Base-by-base conservation (phyloP, 1,140 invertebrate genomes). In the Conus betulinus region DNA sequence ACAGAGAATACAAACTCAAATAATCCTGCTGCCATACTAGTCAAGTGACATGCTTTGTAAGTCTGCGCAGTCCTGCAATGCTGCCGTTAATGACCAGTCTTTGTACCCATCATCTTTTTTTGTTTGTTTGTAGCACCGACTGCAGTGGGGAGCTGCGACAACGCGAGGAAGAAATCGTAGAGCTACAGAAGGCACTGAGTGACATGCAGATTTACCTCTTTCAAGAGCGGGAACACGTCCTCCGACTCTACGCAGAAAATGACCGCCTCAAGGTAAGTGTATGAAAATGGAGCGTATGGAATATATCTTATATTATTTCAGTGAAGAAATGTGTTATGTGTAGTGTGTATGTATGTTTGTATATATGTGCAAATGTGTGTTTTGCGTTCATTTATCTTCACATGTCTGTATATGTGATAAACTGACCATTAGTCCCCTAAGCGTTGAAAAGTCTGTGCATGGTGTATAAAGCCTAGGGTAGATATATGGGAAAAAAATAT, bases 151-250 rank as follows among this genome's bases (percentile, higher is more conserved):
- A 95, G 87, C 85, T 94, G 53, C 88, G 94, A 51, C 94, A 95
- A 87, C 90, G 94, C 84, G 95, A 95, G 78, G 95, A 95, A 76
- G 95, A 95, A 88, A 95, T 95, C 78, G 93, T 93, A 60, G 95
- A 95, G 87, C 90, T 95, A 39, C 95, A 95, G 91, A 95, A 95
- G 84, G 95, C 95, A 10, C 90, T 95, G 1, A 95, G 95, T 93
- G 95, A 95, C 87, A 95, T 95, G 94, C 95, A 95, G 90, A 92
- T 95, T 10, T 95, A 94, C 90, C 89, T 95, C 20, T 95, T 95
- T 85, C 94, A 95, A 91, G 95, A 95, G 88, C 91, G 94, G 76
- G 95, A 95, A 90, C 95, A 95, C 92, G 94, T 95, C 5, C 89
- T 95, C 7, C 90, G 95, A 86, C 90, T 95, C 4, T 95, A 95